These are phyloP conservation scores for Papilio protenor DNA, from an alignment of 2,888 invertebrate species.

Conservation along the genomic window DNA sequence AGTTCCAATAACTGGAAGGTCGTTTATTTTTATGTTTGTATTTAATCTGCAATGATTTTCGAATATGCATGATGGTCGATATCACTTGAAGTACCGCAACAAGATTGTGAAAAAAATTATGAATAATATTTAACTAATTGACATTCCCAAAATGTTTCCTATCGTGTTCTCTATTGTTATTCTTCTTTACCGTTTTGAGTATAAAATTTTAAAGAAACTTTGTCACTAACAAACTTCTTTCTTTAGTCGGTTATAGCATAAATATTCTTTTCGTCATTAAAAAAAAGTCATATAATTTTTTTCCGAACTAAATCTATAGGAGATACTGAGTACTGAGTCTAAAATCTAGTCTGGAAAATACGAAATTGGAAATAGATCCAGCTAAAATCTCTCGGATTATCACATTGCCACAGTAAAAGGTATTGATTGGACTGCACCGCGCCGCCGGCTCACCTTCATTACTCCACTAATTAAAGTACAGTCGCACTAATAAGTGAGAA, in stretches of 20 bases:
- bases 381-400: constrained; percentile 11
- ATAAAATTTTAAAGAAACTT: too few species aligned
- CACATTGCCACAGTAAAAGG: not conserved
- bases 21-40: constrained; percentile 26
- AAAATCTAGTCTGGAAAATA: not conserved
- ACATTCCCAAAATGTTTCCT: not conserved
- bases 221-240: too few species aligned
- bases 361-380: constrained; percentile 22
- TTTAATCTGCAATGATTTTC: constrained; percentile 13
- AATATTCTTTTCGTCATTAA: not conserved
- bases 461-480: constrained; percentile 8
- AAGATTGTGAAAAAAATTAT: not conserved
- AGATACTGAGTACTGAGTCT: too few species aligned
- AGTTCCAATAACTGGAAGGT: constrained; percentile 19
- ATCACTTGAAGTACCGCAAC: not conserved
- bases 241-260: too few species aligned
- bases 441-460: constrained; percentile 7
- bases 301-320: not conserved
- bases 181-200: too few species aligned
- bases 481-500: not conserved
- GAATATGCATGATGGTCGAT: constrained; percentile 4
- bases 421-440: constrained; percentile 17
- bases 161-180: not conserved
- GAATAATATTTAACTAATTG: not conserved
- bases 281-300: not conserved